Conservation (phyloP, 1,140 invertebrate species). For the Mya arenaria region DNA sequence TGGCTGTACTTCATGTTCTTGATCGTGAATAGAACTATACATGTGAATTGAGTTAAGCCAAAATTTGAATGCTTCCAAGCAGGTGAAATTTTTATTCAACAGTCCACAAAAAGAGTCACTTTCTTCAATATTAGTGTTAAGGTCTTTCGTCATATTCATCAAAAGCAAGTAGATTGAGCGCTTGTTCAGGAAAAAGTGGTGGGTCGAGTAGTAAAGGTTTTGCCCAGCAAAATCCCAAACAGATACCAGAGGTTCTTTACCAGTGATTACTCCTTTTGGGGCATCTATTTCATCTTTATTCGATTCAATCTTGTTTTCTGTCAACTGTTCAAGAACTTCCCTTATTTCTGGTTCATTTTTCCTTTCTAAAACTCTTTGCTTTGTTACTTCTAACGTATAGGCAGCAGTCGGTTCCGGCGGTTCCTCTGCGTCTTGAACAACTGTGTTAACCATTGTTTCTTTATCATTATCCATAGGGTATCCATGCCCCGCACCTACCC, state of each 20-base stretch:
- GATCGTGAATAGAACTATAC: not conserved
- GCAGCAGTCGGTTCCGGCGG: not conserved
- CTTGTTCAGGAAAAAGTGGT: slow-evolving; percentile 42
- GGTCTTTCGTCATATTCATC: slow-evolving; percentile 20
- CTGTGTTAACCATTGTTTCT: not conserved
- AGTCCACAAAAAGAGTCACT: slow-evolving; percentile 6
- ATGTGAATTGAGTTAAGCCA: slow-evolving; percentile 39
- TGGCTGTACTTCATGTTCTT: not conserved
- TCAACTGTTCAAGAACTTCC: not conserved
- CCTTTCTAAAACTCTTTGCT: not conserved
- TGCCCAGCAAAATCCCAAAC: slow-evolving; percentile 47
- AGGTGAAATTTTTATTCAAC: slow-evolving; percentile 24
- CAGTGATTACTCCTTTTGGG: not conserved
- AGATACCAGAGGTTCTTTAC: not conserved
- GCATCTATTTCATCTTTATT: not conserved
- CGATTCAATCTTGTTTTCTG: not conserved
- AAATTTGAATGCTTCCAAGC: slow-evolving; percentile 37
- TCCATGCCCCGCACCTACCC: not conserved
- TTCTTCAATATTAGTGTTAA: slow-evolving; percentile 2
- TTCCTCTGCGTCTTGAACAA: no score
- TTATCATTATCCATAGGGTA: not conserved
- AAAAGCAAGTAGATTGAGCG: slow-evolving; percentile 35
- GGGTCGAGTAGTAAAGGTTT: slow-evolving; percentile 36
- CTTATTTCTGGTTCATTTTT: not conserved
- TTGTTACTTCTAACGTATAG: not conserved